Base-by-base conservation (phyloP, 2,888 invertebrate species). In the Cinara cedri region DNA sequence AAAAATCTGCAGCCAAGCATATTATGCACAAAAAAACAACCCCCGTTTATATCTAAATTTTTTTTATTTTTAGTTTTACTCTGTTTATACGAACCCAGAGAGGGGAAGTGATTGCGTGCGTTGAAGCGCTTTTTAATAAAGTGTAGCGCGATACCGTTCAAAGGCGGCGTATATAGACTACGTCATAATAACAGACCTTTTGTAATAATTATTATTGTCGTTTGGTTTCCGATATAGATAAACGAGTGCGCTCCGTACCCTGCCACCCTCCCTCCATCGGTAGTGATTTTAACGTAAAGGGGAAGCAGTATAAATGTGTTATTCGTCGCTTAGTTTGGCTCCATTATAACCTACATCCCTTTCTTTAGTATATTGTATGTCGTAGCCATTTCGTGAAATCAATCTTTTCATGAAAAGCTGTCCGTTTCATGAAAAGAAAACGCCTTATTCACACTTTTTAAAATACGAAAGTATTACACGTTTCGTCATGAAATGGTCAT, bases 181-280 rank as follows among this genome's bases (percentile, higher is more conserved):
- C 19, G 34, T 34, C 34, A 51, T 26, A n/a, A n/a, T n/a, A 70
- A 49, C 60, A 34, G 70, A 78, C 78, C 60, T 78, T 34, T 78
- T 78, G 70, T 78, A 78, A 78, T n/a, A n/a, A n/a, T n/a, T n/a
- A n/a, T 78, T 78, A 34, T 78, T 78, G 78, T 78, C 78, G 70
- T 78, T 78, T 62, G 51, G 68, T 70, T 68, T 49, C 44, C 60
- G 60, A 26, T 46, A 57, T 57, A 70, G 57, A 78, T 42, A 65
- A 65, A 42, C 21, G 57, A 46, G 16, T 16, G 16, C n/a, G n/a
- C n/a, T n/a, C 34, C 34, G 34, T 34, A 34, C n/a, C 6, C 34
- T 6, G 34, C 34, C 34, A 3, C 34, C 34, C 34, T 6, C 34
- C 34, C 34, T 6, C 34, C n/a, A n/a, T n/a, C n/a, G n/a, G n/a